A percentile compares a stretch with the other conserved stretches of the same genome.
phyloP scores from a whole-genome alignment of 2,797 vertebrate genomes.

The Oreochromis mossambicus region DNA sequence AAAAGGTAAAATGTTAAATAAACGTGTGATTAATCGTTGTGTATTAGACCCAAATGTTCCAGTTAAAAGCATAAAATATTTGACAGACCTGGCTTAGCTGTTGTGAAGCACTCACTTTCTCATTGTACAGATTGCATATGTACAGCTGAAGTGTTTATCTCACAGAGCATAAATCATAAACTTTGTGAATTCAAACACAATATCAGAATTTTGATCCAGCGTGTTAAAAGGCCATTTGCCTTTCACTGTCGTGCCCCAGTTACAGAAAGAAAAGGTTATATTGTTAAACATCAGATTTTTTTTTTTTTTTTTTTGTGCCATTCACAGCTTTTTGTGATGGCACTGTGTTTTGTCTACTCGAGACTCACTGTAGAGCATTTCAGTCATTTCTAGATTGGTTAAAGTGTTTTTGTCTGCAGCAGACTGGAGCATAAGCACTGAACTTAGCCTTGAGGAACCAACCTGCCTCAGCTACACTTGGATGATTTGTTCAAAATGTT shows the following conservation, averaged over 20 bases:
- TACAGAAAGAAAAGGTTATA: background rate
- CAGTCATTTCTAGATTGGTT: background rate
- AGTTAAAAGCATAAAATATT: background rate
- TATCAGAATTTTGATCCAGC: background rate
- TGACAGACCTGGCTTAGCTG: background rate
- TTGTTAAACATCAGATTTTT: background rate
- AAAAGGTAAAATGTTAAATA: background rate
- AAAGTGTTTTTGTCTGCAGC: background rate
- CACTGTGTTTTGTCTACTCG: background rate
- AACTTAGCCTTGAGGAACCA: background rate
- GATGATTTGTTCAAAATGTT: background rate
- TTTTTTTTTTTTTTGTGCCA: background rate
- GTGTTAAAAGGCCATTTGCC: background rate
- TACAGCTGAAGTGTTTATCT: background rate
- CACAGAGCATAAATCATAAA: background rate
- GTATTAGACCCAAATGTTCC: background rate
- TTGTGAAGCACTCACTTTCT: background rate
- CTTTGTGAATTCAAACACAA: background rate
- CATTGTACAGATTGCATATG: background rate
- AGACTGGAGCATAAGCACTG: background rate
- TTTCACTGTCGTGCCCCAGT: background rate
- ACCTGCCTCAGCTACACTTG: background rate
- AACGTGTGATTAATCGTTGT: background rate
- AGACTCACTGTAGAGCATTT: background rate
- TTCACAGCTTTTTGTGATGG: background rate